Evolutionary conservation across 2,797 vertebrate species (phyloP).

Genomic region (Poeciliopsis paucimaculata): DNA sequence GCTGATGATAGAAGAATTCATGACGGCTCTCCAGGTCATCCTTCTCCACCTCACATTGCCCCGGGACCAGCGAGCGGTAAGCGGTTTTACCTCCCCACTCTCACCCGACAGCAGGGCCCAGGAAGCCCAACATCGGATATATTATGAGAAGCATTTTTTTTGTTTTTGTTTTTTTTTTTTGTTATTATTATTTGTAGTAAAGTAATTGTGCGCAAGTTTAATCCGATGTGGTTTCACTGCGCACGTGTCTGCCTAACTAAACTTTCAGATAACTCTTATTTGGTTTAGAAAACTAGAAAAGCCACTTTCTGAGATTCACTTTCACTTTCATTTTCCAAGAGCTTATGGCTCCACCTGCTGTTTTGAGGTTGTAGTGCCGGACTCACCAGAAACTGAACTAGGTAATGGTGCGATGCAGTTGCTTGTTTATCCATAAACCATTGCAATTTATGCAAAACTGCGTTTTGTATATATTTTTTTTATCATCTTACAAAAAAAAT

Average conservation of each 20-base stretch:
- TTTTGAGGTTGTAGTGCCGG: background rate
- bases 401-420: background rate
- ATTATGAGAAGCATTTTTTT: background rate
- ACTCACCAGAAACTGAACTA: background rate
- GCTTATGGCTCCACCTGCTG: background rate
- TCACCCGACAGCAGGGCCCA: background rate
- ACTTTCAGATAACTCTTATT: constrained; percentile 15
- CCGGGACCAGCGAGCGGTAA: constrained; percentile 43
- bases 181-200: background rate
- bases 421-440: background rate
- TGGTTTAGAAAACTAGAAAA: background rate
- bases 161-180: background rate
- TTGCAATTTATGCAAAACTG: background rate
- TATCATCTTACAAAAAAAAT: background rate
- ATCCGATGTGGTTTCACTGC: constrained; percentile 16
- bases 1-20: constrained; percentile 35
- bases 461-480: background rate
- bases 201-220: background rate
- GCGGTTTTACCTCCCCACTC: background rate
- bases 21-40: constrained; percentile 25
- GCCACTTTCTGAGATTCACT: background rate
- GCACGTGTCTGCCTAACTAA: constrained; percentile 17
- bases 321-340: constrained; percentile 41
- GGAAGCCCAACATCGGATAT: background rate
- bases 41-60: constrained; percentile 12